phyloP scores from a whole-genome alignment of 2,113 vertebrate species.

The Sprattus sprattus region DNA sequence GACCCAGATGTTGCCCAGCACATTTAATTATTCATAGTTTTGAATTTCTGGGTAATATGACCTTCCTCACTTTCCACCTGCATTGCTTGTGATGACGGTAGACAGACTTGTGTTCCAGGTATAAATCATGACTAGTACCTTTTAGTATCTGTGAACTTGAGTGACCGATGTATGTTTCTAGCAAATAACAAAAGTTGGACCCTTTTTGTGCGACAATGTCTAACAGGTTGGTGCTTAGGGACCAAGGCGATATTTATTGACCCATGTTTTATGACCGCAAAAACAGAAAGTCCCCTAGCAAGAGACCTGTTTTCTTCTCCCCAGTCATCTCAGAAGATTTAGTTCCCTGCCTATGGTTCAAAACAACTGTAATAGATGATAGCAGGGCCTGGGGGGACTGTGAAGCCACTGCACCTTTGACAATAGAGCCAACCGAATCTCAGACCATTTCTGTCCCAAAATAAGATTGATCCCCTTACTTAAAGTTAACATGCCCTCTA shows the following conservation, averaged over 20 bases:
- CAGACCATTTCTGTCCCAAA: background rate
- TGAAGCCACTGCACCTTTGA: background rate
- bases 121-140: background rate
- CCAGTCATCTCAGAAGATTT: background rate
- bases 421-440: background rate
- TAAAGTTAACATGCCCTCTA: no score
- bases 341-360: background rate
- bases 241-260: background rate
- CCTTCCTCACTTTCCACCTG: background rate
- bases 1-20: background rate
- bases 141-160: background rate
- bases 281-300: background rate
- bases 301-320: background rate
- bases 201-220: background rate
- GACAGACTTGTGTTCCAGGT: background rate
- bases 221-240: background rate
- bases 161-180: background rate
- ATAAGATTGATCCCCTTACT: background rate
- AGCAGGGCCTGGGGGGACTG: background rate
- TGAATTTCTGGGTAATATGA: background rate
- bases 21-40: background rate
- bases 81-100: background rate
- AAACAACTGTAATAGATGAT: background rate
- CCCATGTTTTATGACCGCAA: background rate
- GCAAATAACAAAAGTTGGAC: background rate